Evolutionary conservation across 1,140 invertebrate species (phyloP), one percentile per base, ranked within the genome.

Genomic region (Pomphorhynchus laevis): DNA sequence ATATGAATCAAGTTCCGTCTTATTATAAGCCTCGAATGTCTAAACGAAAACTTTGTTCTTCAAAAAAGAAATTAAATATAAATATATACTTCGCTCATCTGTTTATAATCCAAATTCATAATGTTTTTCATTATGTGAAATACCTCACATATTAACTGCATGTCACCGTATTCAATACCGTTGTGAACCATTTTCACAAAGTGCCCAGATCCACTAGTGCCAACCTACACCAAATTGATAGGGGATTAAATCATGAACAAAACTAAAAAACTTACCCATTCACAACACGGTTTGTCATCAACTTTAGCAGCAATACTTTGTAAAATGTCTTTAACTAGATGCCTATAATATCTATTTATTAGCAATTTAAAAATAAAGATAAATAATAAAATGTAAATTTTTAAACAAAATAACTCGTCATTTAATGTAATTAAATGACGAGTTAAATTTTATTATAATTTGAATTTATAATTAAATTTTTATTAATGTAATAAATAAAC

Each of bases 101-200:
- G 70, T 27, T 68, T 62, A 45, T 72, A 68, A 24, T 54, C 59
- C 47, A 95, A 60, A 45, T 65, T 65, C 2, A 80, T 54, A 5
- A 64, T 67, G 51, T 70, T 64, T 50, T 72, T 71, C 75, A 95
- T 75, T 0, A 98, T 51, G 52, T 91, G 71, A 52, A 91, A 98
- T 0, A 80, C 77, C 62, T 98, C 89, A 51, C 79, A 82, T 47
- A 93, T 93, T 29, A 98, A 63, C 58, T 98, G 89, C 86, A 98
- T 98, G 53, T 98, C 89, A 12, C 86, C 89, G 50, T 98, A 98
- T 53, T 60, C 57, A 27, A 60, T 60, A 32, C 57, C 57, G 45
- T 59, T 60, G 47, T 59, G 57, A 6, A 60, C 86, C 89, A 98
- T 95, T 62, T 98, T 98, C 0, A 98, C 86, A 62, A 93, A 98